Evolutionary conservation across 2,888 invertebrate genomes (phyloP).

Genomic region (Teinopalpus imperialis): DNA sequence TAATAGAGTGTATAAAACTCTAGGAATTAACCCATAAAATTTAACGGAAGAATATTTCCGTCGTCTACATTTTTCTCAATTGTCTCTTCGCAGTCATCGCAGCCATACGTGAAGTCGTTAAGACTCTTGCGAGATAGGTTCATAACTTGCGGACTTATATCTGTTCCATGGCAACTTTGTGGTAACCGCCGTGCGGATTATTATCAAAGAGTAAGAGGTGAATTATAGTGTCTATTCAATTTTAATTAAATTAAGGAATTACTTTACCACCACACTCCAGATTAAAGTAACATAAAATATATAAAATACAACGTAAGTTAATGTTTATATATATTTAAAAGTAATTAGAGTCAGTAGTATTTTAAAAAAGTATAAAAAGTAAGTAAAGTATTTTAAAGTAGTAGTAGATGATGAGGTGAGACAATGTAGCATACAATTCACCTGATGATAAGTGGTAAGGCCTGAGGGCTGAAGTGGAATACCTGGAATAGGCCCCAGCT

Average conservation of each 20-base stretch:
- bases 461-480: too few species aligned
- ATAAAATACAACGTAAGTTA: too few species aligned
- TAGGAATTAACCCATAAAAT: constrained; percentile 24
- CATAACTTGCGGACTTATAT: constrained; percentile 50
- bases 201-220: constrained; percentile 36
- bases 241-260: background rate
- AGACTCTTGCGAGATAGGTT: constrained; percentile 37
- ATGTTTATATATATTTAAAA: too few species aligned
- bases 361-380: too few species aligned
- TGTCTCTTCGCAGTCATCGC: constrained; percentile 39
- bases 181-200: constrained; percentile 36
- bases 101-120: constrained; percentile 30
- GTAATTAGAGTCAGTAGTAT: too few species aligned
- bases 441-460: too few species aligned
- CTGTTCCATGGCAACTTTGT: constrained; percentile 45
- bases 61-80: constrained; percentile 39
- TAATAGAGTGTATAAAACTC: constrained; percentile 12
- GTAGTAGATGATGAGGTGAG: too few species aligned
- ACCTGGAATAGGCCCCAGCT: too few species aligned
- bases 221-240: background rate
- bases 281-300: too few species aligned
- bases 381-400: too few species aligned
- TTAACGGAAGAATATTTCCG: constrained; percentile 20
- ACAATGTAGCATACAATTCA: too few species aligned
- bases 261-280: too few species aligned